Base-by-base conservation (phyloP, 2,797 vertebrate species). In the Fundulus diaphanus region DNA sequence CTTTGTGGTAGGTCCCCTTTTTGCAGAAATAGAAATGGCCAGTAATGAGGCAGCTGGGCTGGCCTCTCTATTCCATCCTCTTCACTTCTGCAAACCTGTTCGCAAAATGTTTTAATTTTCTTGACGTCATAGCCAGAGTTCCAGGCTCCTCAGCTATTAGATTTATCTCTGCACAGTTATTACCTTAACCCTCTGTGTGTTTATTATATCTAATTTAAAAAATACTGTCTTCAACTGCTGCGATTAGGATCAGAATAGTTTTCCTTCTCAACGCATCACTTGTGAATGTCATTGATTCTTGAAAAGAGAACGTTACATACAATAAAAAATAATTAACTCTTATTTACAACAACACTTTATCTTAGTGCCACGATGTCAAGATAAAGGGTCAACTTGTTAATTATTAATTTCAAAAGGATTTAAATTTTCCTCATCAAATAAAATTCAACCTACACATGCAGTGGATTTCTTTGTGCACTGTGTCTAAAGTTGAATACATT, bases 31-130 rank as follows among this genome's bases (percentile, higher is more conserved):
- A 8, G 63, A 81, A 81, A 56, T 2, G 7, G 5, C 42, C 49
- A 31, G 27, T 12, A 13, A 70, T 54, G 35, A 77, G 59, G 65
- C 22, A 44, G n/a, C 63, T 49, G 33, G n/a, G 42, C 31, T 65
- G 3, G 15, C 31, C n/a, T 82, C 68, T 35, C 51, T 3, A 68
- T 56, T 78, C 7, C n/a, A 65, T n/a, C 40, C 31, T 22, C 5
- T 74, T 82, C 66, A 70, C 37, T 33, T 79, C 68, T 82, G 35
- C 74, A 80, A 73, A 57, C 71, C 63, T 3, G 16, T 77, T 52
- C 51, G 72, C 68, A 78, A 82, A 88, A 80, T 75, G 78, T 80
- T 67, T 84, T 79, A 74, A 77, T 86, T 83, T 85, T 81, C 44
- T 70, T 15, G 1, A 22, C 65, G 79, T 73, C 57, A 52, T 72